These are phyloP conservation scores for Drosophila koepferae DNA, from an alignment of 2,888 invertebrate species.

Conservation along the genomic window DNA sequence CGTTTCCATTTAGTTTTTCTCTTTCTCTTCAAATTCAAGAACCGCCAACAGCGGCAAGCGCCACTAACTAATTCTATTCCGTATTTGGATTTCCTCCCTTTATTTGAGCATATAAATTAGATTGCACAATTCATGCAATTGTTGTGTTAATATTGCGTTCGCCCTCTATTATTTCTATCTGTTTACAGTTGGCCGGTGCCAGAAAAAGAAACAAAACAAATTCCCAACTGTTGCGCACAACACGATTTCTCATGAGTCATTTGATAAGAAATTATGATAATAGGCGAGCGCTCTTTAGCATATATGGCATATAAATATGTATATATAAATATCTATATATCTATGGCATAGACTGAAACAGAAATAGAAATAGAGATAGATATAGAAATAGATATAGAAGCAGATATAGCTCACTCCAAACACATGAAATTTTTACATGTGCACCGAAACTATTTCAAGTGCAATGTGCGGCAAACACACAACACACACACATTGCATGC, in stretches of 20 bases:
- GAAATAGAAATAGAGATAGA: conserved; percentile 39
- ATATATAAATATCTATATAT: not conserved
- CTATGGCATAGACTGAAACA: conserved; percentile 35
- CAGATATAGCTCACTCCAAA: conserved; percentile 19
- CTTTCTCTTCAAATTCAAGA: not conserved
- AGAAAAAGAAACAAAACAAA: conserved; percentile 5
- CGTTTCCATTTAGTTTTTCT: not conserved
- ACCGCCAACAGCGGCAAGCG: not conserved
- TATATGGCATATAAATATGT: not conserved
- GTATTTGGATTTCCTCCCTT: not conserved
- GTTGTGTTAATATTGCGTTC: conserved; percentile 20
- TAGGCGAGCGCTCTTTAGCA: conserved; percentile 24
- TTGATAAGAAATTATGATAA: conserved; percentile 70
- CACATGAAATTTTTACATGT: conserved; percentile 20
- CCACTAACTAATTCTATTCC: conserved; percentile 9
- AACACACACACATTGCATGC: conserved; percentile 7
- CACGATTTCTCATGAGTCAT: conserved; percentile 60
- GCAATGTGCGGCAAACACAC: conserved; percentile 54
- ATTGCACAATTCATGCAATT: conserved; percentile 65
- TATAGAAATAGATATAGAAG: conserved; percentile 37
- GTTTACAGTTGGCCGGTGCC: conserved; percentile 37
- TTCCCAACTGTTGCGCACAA: conserved; percentile 20
- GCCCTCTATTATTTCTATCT: conserved; percentile 20
- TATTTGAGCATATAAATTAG: conserved; percentile 30
- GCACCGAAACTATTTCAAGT: conserved; percentile 69